Conservation (phyloP, 2,113 vertebrate genomes). For the Tiliqua scincoides region DNA sequence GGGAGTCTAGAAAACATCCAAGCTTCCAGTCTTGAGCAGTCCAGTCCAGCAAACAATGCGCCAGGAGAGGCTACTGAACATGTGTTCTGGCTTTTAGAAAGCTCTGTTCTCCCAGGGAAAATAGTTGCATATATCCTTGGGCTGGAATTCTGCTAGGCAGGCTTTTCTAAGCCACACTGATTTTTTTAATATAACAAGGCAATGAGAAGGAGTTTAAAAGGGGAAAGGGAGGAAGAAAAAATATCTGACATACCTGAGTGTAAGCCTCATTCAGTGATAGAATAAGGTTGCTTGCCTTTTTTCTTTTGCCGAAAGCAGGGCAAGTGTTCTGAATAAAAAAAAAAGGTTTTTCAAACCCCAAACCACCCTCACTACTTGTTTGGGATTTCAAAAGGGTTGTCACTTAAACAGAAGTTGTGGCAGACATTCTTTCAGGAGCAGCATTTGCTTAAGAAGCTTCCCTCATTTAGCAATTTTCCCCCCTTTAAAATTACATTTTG, state of each 20-base stretch:
- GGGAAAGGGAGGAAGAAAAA: conserved; percentile 47
- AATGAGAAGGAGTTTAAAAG: conserved; percentile 47
- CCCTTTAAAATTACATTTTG: not conserved
- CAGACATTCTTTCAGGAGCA: not conserved
- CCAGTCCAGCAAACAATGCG: not conserved
- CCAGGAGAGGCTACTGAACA: not conserved
- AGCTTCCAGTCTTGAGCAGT: not conserved
- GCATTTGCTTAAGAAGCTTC: not conserved
- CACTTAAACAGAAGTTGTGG: not conserved
- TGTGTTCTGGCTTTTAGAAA: too few relatives aligned
- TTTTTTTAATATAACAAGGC: conserved; percentile 39
- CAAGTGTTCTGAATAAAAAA: conserved; percentile 57
- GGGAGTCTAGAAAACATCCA: too few relatives aligned
- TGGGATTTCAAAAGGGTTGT: conserved; percentile 49
- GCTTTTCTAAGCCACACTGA: not conserved
- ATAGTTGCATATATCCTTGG: not conserved
- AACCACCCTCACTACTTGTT: conserved; percentile 52
- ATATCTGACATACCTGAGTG: conserved; percentile 61
- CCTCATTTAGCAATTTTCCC: not conserved
- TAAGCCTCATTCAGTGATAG: conserved; percentile 42
- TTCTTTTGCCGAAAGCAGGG: too few relatives aligned
- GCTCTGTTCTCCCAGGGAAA: not conserved
- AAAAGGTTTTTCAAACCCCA: conserved; percentile 52
- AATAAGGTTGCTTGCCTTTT: conserved; percentile 24
- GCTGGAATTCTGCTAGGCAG: not conserved